Evolutionary conservation across 2,797 vertebrate genomes (phyloP).

Genomic region (Cyclopterus lumpus): DNA sequence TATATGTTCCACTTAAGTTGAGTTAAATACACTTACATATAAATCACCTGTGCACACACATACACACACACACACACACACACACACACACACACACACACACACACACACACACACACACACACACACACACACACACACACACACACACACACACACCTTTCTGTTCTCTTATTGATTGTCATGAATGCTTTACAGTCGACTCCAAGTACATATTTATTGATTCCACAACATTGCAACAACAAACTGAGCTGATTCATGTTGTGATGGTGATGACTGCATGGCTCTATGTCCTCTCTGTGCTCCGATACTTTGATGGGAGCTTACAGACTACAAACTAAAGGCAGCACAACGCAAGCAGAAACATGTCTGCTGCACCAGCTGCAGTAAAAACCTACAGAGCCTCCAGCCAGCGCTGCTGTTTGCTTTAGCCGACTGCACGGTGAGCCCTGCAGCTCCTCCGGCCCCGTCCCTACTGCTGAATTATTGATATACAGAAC

Average conservation of each 20-base stretch:
- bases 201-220: neutral
- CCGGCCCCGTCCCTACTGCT: constrained; percentile 12
- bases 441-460: constrained; percentile 31
- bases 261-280: neutral
- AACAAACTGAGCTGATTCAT: neutral
- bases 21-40: neutral
- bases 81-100: neutral
- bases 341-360: neutral
- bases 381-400: constrained; percentile 35
- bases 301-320: neutral
- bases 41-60: too few species aligned
- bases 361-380: constrained; percentile 8
- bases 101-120: neutral
- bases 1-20: neutral
- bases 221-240: neutral
- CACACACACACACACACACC: neutral
- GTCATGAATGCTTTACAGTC: neutral
- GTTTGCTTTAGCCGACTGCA: constrained; percentile 41
- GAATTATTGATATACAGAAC: constrained; percentile 50
- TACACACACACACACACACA: neutral
- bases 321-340: neutral
- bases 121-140: neutral
- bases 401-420: constrained; percentile 14
- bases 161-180: neutral
- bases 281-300: neutral